Evolutionary conservation across 1,140 invertebrate species (phyloP).

Genomic region (Drosophila punjabiensis): DNA sequence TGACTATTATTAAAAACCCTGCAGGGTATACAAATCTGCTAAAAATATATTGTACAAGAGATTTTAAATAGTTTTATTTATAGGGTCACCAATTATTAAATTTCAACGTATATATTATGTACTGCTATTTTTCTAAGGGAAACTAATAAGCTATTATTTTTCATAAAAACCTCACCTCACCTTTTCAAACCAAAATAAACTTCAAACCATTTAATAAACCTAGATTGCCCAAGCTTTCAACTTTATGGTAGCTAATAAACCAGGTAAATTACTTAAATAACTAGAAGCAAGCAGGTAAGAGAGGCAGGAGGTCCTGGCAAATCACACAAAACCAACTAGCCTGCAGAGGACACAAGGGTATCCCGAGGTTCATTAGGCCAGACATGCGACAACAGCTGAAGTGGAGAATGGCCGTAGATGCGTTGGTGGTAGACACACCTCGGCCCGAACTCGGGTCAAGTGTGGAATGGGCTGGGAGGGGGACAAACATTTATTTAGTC

Average conservation of each 20-base stretch:
- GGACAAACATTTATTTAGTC: conserved; percentile 66
- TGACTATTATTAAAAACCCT: too few species aligned
- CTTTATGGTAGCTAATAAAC: conserved; percentile 30
- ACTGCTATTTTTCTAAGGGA: too few species aligned
- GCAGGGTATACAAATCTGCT: too few species aligned
- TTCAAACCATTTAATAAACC: not conserved
- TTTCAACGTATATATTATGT: too few species aligned
- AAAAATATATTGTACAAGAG: too few species aligned
- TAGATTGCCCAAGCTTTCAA: not conserved
- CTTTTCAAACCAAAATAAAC: not conserved
- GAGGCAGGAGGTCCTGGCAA: conserved; percentile 5
- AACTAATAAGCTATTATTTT: too few species aligned
- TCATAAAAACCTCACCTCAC: not conserved
- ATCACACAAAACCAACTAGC: conserved; percentile 7
- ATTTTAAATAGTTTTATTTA: too few species aligned
- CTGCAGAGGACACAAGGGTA: conserved; percentile 23
- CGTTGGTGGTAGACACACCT: conserved; percentile 25
- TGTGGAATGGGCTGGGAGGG: not conserved
- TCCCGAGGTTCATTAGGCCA: conserved; percentile 45
- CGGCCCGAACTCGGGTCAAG: conserved; percentile 3
- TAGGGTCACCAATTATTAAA: too few species aligned
- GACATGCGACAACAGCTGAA: conserved; percentile 51
- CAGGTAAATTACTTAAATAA: conserved; percentile 31
- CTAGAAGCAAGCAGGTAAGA: not conserved
- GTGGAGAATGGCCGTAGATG: conserved; percentile 4